Evolutionary conservation across 2,797 vertebrate species (phyloP), one percentile per base, ranked within the genome.

Genomic region (Cetoscarus ocellatus): DNA sequence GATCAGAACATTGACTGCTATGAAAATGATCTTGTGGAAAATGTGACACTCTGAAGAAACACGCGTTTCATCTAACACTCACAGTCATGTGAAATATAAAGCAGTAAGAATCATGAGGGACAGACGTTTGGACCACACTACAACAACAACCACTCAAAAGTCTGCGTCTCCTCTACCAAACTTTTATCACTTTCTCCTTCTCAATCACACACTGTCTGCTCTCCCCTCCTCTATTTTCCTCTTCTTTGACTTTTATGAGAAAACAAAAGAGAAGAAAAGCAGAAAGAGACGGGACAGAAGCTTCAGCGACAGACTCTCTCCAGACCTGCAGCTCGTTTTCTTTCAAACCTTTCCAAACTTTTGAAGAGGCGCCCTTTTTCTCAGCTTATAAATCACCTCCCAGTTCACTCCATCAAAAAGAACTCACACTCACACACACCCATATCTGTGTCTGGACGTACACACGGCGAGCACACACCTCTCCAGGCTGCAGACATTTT

Each of bases 311-410:
- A 93, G 88, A 87, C 66, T 84, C 75, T 83, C 72, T 76, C 67
- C 90, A 91, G 92, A 91, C 87, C 82, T 8, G 71, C 78, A 72
- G 88, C 83, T 93, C 90, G 73, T 82, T 61, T 79, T 93, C 94
- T 94, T 95, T 96, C 92, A 95, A 91, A 93, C 86, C 39, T 17
- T 91, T 94, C 94, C 95, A 94, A 95, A 96, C 92, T 95, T 96
- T 95, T 77, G 71, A 92, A 94, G 91, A 88, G 85, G 90, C 82
- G 86, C 92, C 42, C 48, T 93, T 89, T 91, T 93, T 95, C 90
- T 94, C 95, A 95, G 95, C 94, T 96, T 94, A 96, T 96, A 97
- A 96, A 96, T 96, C 93, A 87, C 90, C 94, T 94, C 85, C 91
- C 89, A 91, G 45, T 83, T 85, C 69, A n/a, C 78, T 82, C 66